Conservation (phyloP, 2,797 vertebrate genomes). For the Enteromius fasciolatus region DNA sequence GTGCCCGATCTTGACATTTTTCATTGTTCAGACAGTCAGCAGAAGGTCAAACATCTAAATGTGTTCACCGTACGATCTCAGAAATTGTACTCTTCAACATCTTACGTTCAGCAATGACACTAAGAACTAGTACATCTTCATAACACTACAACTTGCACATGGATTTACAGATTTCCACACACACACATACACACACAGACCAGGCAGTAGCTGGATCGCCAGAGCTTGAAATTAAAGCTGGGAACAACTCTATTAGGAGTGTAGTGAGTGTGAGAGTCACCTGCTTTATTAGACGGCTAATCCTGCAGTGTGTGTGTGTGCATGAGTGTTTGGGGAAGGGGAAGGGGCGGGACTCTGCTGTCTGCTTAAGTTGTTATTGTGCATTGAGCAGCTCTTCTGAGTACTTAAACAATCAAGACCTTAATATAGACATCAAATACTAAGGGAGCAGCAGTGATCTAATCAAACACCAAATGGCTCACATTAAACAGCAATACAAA, state of each 20-base stretch:
- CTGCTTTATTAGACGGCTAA: slow-evolving; percentile 65
- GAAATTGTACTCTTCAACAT: neutral
- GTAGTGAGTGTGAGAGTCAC: slow-evolving; percentile 56
- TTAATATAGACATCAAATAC: slow-evolving; percentile 53
- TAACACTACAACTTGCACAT: slow-evolving; percentile 1
- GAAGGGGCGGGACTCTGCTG: neutral
- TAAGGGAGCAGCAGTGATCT: slow-evolving; percentile 18
- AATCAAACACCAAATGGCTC: slow-evolving; percentile 37
- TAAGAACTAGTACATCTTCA: neutral
- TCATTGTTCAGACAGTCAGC: neutral
- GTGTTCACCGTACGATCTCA: neutral
- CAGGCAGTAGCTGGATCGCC: slow-evolving; percentile 47
- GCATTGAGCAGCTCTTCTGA: neutral
- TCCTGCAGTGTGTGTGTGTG: slow-evolving; percentile 54
- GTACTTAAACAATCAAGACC: slow-evolving; percentile 38
- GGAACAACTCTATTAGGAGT: slow-evolving; percentile 60
- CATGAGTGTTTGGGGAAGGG: neutral
- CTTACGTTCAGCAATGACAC: neutral
- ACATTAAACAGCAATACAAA: slow-evolving; percentile 4
- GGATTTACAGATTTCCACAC: neutral
- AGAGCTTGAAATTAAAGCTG: slow-evolving; percentile 67
- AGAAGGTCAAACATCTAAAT: neutral
- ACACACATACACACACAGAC: neutral
- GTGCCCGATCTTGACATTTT: neutral
- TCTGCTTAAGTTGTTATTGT: slow-evolving; percentile 22